Base-by-base conservation (phyloP, 1,140 invertebrate species). In the Penaeus vannamei region DNA sequence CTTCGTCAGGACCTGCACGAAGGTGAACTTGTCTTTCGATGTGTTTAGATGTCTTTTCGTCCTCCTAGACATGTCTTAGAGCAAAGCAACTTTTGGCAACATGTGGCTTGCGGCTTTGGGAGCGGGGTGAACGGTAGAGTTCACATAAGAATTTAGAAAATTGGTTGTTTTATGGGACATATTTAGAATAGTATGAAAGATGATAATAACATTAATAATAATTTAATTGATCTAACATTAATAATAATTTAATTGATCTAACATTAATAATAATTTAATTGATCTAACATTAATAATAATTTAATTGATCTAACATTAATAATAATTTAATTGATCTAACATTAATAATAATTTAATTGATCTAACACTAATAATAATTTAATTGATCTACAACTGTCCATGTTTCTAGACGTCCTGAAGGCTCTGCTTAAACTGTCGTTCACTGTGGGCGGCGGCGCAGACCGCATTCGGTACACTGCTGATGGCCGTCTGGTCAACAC, bases 381-480 rank as follows among this genome's bases (percentile, higher is more conserved):
- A 5, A 32, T 76, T 32, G 5, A 23, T 76, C 29, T 76, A 10
- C 36, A 32, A 32, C 20, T 84, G 8, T 26, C 7, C 53, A 14
- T 29, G 19, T 22, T 62, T 64, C 3, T 85, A 90, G 89, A 86
- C 32, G 61, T 90, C 23, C 69, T 90, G 46, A 36, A 90, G 72
- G 85, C 79, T 22, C 29, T 90, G 66, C 66, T 87, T 36, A 90
- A 90, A 62, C 72, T 90, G 22, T 87, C 89, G 22, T 90, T 84
- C 62, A 87, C 84, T 64, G 79, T 84, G 12, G 84, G 80, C 17
- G 84, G 85, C 8, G 85, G 89, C 8, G 66, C 89, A 53, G 89
- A 90, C 23, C 59, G 59, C 42, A 86, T 90, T n/a, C 85, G 89
- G 1, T 90, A 90, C 85, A 90, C 85, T 23, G 89, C 85, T 53